Percentiles rank a stretch among this genome's conserved stretches.
Evolutionary conservation across 2,888 invertebrate species (phyloP).

Genomic region (Agonopterix arenella): DNA sequence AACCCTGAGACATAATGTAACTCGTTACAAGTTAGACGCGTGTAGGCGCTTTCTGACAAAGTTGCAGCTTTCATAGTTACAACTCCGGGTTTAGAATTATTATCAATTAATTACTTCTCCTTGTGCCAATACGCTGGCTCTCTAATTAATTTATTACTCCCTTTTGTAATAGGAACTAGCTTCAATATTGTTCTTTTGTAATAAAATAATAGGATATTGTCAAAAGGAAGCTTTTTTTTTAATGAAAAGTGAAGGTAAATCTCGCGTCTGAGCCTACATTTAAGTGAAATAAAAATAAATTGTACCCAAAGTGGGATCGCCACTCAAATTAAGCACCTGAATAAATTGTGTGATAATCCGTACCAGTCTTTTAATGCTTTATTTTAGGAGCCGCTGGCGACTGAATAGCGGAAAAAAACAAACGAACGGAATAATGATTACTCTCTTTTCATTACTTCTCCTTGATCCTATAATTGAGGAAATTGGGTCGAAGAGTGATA

Average conservation of each 20-base stretch:
- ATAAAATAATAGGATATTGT: neutral
- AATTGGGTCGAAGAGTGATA: slow-evolving; percentile 69
- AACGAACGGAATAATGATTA: slow-evolving; percentile 72
- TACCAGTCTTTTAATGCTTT: slow-evolving; percentile 70
- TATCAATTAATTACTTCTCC: slow-evolving; percentile 2
- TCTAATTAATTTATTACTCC: no score
- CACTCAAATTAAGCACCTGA: slow-evolving; percentile 76
- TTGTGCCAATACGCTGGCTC: no score
- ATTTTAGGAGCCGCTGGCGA: slow-evolving; percentile 50
- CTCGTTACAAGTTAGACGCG: slow-evolving; percentile 52
- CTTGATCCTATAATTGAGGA: slow-evolving; percentile 73
- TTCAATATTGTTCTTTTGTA: neutral
- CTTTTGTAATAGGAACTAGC: no score
- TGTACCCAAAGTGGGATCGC: slow-evolving; percentile 64
- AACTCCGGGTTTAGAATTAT: slow-evolving; percentile 1
- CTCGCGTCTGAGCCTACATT: slow-evolving; percentile 49
- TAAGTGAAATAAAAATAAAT: slow-evolving; percentile 74
- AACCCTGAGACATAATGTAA: slow-evolving; percentile 35
- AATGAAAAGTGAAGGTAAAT: slow-evolving; percentile 63
- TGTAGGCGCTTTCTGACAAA: neutral
- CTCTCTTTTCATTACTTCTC: slow-evolving; percentile 72
- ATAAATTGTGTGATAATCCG: slow-evolving; percentile 76
- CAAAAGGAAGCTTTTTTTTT: slow-evolving; percentile 30
- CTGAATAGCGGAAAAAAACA: slow-evolving; percentile 46
- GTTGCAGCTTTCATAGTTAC: neutral